phyloP scores from a whole-genome alignment of 2,797 vertebrate species.

The Channa striata region DNA sequence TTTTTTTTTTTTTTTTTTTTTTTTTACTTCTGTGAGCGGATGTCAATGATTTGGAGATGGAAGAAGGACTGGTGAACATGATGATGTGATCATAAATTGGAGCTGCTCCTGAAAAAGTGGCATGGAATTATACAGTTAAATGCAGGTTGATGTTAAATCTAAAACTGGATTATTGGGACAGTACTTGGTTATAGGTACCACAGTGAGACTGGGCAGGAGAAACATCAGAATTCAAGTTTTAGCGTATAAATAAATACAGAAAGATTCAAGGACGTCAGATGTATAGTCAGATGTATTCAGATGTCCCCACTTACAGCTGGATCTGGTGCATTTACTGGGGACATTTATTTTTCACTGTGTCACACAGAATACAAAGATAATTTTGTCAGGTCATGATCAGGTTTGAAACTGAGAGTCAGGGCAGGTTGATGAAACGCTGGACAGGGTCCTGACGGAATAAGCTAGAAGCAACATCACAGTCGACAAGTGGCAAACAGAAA shows the following conservation, averaged over 20 bases:
- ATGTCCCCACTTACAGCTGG: neutral
- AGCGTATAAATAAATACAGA: neutral
- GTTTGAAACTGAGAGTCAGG: too few relatives aligned
- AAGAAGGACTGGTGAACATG: slow-evolving; percentile 10
- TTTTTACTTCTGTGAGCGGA: slow-evolving; percentile 23
- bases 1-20: neutral
- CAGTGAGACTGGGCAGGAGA: neutral
- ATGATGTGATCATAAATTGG: slow-evolving; percentile 16
- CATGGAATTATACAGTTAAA: neutral
- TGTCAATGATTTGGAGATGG: slow-evolving; percentile 23
- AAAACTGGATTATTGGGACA: neutral
- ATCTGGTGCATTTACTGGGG: neutral
- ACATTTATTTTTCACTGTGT: too few relatives aligned
- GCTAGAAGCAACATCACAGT: neutral
- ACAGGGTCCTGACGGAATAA: neutral
- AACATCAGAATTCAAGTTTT: neutral
- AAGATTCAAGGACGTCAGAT: neutral
- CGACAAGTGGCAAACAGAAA: neutral
- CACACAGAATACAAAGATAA: neutral
- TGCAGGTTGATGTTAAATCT: too few relatives aligned
- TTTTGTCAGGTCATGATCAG: neutral
- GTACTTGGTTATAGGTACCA: neutral
- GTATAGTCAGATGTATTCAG: too few relatives aligned
- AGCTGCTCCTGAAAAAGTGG: slow-evolving; percentile 6
- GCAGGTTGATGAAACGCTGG: too few relatives aligned